Percentiles rank a stretch among this genome's conserved stretches.
These are phyloP conservation scores for Gastrophryne carolinensis DNA, from an alignment of 2,797 vertebrate genomes.

Conservation along the genomic window DNA sequence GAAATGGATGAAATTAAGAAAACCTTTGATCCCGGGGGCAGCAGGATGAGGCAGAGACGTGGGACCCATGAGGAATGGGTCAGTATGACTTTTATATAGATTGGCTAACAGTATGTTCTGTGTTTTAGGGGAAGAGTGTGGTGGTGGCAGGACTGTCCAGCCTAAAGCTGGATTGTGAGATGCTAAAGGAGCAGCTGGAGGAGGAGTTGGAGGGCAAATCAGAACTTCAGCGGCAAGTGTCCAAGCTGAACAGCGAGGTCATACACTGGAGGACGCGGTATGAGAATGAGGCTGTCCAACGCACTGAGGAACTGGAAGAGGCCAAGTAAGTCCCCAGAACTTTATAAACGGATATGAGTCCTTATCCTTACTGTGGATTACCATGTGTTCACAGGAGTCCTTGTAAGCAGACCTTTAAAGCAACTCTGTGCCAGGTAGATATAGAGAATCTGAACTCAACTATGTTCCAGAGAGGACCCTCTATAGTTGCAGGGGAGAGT, in stretches of 20 bases:
- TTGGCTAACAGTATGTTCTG: no score
- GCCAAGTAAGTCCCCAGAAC: slow-evolving; percentile 75
- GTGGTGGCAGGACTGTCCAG: slow-evolving; percentile 61
- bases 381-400: no score
- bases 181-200: slow-evolving; percentile 79
- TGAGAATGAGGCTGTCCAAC: slow-evolving; percentile 74
- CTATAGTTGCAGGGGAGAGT: no score
- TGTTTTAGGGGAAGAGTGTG: slow-evolving; percentile 60
- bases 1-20: no score
- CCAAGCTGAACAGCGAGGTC: slow-evolving; percentile 78
- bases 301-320: slow-evolving; percentile 77
- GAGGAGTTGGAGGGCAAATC: slow-evolving; percentile 83
- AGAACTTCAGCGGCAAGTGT: slow-evolving; percentile 78
- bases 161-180: slow-evolving; percentile 69
- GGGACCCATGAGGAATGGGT: neutral
- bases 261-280: slow-evolving; percentile 76
- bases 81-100: no score
- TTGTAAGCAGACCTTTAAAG: no score
- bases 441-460: no score
- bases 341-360: no score
- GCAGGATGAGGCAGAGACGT: neutral
- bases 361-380: no score
- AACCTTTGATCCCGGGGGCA: no score
- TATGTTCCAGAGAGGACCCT: no score
- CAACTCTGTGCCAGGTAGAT: no score